Evolutionary conservation across 2,888 invertebrate genomes (phyloP).

Genomic region (Eulithis prunata): DNA sequence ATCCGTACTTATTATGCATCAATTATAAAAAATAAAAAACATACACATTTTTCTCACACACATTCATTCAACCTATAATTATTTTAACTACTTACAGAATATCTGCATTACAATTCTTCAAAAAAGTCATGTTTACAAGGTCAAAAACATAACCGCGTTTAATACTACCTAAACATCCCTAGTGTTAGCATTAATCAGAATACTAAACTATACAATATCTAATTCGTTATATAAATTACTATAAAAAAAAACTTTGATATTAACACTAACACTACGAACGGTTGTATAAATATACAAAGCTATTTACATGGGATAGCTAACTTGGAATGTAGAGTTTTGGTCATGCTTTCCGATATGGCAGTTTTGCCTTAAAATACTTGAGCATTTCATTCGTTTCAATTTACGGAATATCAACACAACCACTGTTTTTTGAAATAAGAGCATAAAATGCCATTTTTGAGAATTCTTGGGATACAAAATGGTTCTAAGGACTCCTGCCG

Average conservation of each 20-base stretch:
- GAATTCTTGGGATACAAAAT: conserved; percentile 7
- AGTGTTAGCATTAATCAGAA: conserved; percentile 56
- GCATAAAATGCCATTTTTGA: conserved; percentile 22
- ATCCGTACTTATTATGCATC: conserved; percentile 35
- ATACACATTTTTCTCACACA: conserved; percentile 30
- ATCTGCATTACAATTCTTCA: conserved; percentile 40
- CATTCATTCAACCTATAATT: conserved; percentile 53
- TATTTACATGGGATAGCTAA: conserved; percentile 53
- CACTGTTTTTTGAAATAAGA: conserved; percentile 68
- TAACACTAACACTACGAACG: conserved; percentile 60
- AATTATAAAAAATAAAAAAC: conserved; percentile 28
- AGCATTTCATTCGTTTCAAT: conserved; percentile 75
- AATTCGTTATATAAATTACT: conserved; percentile 43
- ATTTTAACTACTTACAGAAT: conserved; percentile 34
- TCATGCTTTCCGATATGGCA: conserved; percentile 71
- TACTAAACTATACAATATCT: conserved; percentile 39
- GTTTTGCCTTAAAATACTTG: conserved; percentile 79
- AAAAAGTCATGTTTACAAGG: conserved; percentile 72
- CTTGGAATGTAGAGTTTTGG: conserved; percentile 56
- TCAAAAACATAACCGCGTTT: conserved; percentile 72
- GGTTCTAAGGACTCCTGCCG: not conserved
- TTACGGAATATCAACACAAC: conserved; percentile 80
- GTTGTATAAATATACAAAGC: conserved; percentile 59
- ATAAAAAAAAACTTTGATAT: conserved; percentile 42
- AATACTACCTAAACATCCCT: conserved; percentile 53